Conservation (phyloP, 2,797 vertebrate species). For the Galaxias olidus region DNA sequence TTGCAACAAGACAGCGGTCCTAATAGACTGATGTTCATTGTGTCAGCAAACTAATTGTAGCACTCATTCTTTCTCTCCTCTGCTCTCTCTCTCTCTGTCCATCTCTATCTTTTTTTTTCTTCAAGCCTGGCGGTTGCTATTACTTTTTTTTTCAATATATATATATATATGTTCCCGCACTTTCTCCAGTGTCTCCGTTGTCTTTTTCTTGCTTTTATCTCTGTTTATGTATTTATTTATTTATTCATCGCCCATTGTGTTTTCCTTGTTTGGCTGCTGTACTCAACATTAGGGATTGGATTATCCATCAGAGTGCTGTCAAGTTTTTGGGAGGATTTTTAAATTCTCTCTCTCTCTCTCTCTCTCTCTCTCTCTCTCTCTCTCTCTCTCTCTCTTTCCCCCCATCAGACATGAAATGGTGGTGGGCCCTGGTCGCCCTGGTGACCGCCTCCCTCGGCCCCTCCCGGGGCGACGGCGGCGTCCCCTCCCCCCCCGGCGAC, state of each 20-base stretch:
- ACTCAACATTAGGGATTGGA: no score
- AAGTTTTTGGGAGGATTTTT: no score
- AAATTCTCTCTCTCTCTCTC: not conserved
- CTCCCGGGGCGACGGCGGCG: conserved; percentile 15
- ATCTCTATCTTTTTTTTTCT: conserved; percentile 15
- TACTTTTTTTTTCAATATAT: no score
- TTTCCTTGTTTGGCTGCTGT: no score
- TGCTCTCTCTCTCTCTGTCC: conserved; percentile 22
- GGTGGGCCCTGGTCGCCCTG: conserved; percentile 53
- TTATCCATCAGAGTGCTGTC: no score
- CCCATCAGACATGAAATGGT: conserved; percentile 63
- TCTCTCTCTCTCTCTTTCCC: conserved; percentile 35
- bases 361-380: conserved; percentile 18
- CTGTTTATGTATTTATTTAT: no score
- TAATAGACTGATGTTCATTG: not conserved
- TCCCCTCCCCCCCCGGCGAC: conserved; percentile 29
- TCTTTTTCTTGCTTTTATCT: no score
- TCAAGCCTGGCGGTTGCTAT: not conserved
- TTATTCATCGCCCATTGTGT: no score
- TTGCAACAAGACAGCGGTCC: conserved; percentile 4
- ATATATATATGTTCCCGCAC: no score
- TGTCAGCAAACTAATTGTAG: conserved; percentile 3
- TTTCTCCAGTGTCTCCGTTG: no score
- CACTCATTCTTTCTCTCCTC: conserved; percentile 9
- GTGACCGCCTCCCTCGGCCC: conserved; percentile 36